Evolutionary conservation across 1,140 invertebrate species (phyloP).

Genomic region (Probaryconus sp.): DNA sequence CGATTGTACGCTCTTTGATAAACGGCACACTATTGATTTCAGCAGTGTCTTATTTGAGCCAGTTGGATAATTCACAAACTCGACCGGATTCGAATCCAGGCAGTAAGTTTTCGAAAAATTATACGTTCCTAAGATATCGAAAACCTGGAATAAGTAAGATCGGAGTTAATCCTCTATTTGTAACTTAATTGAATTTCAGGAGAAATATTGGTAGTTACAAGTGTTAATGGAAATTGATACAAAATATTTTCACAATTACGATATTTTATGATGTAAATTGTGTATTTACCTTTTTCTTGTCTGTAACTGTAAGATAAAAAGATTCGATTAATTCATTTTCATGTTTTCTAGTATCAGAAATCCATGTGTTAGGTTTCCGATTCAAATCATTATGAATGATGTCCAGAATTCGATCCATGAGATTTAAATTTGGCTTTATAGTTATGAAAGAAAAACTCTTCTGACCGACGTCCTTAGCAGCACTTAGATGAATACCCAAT

Average conservation of each 20-base stretch:
- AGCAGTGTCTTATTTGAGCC: conserved; percentile 66
- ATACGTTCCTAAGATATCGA: conserved; percentile 69
- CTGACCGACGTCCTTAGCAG: conserved; percentile 63
- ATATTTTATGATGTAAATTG: neutral
- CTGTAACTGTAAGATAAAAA: conserved; percentile 70
- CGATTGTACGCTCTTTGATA: conserved; percentile 61
- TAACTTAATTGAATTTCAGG: too few species aligned
- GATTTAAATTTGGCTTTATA: conserved; percentile 66
- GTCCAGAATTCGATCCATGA: conserved; percentile 67
- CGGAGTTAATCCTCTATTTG: conserved; percentile 22
- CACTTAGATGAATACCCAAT: conserved; percentile 68
- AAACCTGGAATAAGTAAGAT: conserved; percentile 54
- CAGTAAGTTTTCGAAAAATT: conserved; percentile 71
- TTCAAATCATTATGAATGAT: conserved; percentile 62
- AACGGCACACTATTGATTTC: conserved; percentile 67
- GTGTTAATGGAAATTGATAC: too few species aligned
- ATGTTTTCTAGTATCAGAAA: conserved; percentile 63
- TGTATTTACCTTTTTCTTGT: conserved; percentile 63
- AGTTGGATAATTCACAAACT: conserved; percentile 67
- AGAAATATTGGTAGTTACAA: too few species aligned
- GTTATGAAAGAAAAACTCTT: conserved; percentile 61
- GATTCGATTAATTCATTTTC: conserved; percentile 67
- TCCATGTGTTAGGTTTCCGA: conserved; percentile 63
- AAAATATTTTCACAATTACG: too few species aligned
- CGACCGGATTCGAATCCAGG: conserved; percentile 38